A percentile compares a stretch with the other conserved stretches of the same genome.
These are phyloP conservation scores for Heterodera filipjevi DNA, from an alignment of 2,888 invertebrate species.

Conservation along the genomic window DNA sequence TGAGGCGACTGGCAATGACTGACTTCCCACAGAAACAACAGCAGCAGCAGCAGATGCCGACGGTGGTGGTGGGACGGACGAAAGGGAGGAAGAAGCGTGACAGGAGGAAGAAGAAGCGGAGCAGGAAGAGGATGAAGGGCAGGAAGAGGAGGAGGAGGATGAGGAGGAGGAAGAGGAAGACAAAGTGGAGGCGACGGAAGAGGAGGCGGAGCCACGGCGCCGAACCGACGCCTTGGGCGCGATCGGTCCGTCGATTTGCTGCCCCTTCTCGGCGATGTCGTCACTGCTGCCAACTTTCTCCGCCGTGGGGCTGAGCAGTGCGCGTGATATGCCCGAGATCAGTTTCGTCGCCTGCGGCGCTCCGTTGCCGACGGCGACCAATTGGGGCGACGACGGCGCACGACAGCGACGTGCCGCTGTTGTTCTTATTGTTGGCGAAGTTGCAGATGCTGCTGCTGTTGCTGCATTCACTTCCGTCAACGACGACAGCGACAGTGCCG, in stretches of 20 bases:
- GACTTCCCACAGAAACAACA: background rate
- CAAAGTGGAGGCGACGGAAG: background rate
- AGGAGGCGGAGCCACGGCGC: slow-evolving; percentile 14
- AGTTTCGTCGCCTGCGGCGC: slow-evolving; percentile 1
- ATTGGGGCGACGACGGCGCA: background rate
- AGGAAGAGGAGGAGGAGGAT: background rate
- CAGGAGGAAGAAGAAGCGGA: background rate
- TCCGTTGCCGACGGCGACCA: background rate
- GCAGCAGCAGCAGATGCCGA: background rate
- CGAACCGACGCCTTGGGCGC: background rate
- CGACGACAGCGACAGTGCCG: background rate
- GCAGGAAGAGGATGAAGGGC: background rate
- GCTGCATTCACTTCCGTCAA: background rate
- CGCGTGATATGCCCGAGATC: background rate
- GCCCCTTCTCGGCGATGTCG: background rate
- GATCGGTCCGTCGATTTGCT: background rate
- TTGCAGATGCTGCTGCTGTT: background rate
- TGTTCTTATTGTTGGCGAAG: background rate
- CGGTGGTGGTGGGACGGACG: background rate
- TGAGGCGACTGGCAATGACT: background rate
- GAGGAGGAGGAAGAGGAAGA: background rate
- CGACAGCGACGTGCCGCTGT: background rate
- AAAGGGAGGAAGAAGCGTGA: background rate
- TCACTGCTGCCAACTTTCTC: background rate
- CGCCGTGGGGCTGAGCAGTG: slow-evolving; percentile 11